Evolutionary conservation across 1,140 invertebrate species (phyloP).

Genomic region (Drosophila kanapiae): DNA sequence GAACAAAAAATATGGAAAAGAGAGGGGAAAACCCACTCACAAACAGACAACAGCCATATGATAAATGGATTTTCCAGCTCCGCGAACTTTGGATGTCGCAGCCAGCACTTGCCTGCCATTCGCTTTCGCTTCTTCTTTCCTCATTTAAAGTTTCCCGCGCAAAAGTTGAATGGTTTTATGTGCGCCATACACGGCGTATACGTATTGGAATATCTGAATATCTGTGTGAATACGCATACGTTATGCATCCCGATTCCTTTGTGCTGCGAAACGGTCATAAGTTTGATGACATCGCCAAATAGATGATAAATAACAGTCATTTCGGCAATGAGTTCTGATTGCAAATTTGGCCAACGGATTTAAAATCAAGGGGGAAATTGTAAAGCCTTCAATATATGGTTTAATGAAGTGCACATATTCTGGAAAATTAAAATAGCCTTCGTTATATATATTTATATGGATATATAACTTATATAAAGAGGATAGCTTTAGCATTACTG

Average conservation of each 20-base stretch:
- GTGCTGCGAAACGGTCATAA: conserved; percentile 10
- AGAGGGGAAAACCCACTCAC: conserved; percentile 5
- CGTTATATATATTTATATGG: background rate
- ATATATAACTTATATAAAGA: too few species aligned
- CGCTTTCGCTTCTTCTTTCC: conserved; percentile 17
- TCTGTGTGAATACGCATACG: conserved; percentile 25
- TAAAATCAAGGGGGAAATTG: background rate
- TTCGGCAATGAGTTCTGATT: conserved; percentile 11
- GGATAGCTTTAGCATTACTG: too few species aligned
- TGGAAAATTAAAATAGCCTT: background rate
- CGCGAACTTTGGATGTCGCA: conserved; percentile 56
- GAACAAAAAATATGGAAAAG: background rate
- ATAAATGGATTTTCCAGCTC: conserved; percentile 64
- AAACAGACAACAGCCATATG: conserved; percentile 48
- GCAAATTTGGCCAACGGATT: background rate
- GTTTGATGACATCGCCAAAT: conserved; percentile 27
- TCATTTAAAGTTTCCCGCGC: conserved; percentile 49
- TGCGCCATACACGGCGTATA: conserved; percentile 11
- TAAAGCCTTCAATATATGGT: too few species aligned
- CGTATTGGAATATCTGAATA: conserved; percentile 27
- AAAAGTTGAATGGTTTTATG: conserved; percentile 37
- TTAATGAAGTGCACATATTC: background rate
- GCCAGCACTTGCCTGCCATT: conserved; percentile 30
- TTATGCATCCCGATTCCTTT: conserved; percentile 18
- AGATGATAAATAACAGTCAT: conserved; percentile 28